phyloP scores from a whole-genome alignment of 2,113 vertebrate genomes.

The Ibidorhyncha struthersii region DNA sequence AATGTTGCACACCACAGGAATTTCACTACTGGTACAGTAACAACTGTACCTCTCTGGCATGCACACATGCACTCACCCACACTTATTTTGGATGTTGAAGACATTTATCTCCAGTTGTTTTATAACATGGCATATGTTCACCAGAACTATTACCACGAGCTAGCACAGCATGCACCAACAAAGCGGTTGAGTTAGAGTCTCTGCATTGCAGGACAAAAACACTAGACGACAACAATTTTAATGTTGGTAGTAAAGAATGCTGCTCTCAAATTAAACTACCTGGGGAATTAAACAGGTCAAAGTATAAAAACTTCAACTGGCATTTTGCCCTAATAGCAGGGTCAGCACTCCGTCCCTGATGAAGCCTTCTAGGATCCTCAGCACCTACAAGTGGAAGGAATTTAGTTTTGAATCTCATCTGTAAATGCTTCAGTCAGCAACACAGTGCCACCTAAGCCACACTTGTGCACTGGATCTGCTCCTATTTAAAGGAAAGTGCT shows the following conservation, averaged over 20 bases:
- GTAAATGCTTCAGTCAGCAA: background rate
- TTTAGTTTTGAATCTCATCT: background rate
- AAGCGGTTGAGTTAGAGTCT: background rate
- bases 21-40: background rate
- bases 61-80: background rate
- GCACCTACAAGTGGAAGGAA: background rate
- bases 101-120: background rate
- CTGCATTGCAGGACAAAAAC: conserved; percentile 30
- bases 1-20: background rate
- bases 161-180: background rate
- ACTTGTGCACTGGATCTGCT: background rate
- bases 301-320: background rate
- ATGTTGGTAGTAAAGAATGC: background rate
- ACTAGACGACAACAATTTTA: background rate
- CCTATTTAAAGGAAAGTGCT: background rate
- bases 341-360: background rate
- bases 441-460: background rate
- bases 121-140: background rate
- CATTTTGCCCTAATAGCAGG: background rate
- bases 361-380: background rate
- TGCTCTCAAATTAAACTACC: background rate
- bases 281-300: background rate
- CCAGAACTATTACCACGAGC: background rate
- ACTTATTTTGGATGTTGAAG: background rate
- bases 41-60: background rate